Conservation (phyloP, 2,797 vertebrate species). For the Gambusia yucatana region DNA sequence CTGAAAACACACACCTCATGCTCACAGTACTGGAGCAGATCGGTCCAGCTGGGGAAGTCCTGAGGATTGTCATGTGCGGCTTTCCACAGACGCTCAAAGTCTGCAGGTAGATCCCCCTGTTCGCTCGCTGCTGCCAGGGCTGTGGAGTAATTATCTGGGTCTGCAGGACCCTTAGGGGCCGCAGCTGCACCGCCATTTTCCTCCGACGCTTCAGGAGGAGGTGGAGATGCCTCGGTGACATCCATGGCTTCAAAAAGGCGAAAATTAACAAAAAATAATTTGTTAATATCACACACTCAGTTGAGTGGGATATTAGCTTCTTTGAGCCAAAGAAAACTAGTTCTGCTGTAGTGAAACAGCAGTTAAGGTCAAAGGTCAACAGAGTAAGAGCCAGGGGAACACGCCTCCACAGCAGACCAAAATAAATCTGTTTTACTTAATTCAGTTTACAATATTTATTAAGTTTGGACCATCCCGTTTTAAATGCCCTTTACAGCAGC, state of each 20-base stretch:
- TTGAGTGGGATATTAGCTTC: neutral
- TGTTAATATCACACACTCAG: too few species aligned
- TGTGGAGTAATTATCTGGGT: conserved; percentile 40
- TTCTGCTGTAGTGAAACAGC: neutral
- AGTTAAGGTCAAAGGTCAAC: neutral
- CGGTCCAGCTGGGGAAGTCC: conserved; percentile 86
- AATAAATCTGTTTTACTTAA: neutral
- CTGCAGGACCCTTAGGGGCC: conserved; percentile 25
- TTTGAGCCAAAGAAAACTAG: neutral
- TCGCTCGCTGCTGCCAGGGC: conserved; percentile 64
- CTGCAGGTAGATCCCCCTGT: conserved; percentile 76
- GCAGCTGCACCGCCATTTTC: conserved; percentile 49
- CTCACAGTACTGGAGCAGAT: conserved; percentile 87
- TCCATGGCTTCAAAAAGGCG: conserved; percentile 59
- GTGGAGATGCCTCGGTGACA: conserved; percentile 32
- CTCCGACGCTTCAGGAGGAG: conserved; percentile 32
- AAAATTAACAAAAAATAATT: neutral
- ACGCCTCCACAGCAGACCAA: neutral
- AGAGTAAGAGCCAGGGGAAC: neutral
- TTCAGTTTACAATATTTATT: neutral
- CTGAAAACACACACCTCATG: conserved; percentile 81
- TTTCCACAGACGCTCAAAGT: conserved; percentile 85
- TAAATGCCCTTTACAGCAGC: neutral
- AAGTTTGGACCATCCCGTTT: neutral
- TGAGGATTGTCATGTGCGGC: conserved; percentile 79